These are phyloP conservation scores for Corvus moneduloides DNA, from an alignment of 2,113 vertebrate genomes.

Conservation along the genomic window DNA sequence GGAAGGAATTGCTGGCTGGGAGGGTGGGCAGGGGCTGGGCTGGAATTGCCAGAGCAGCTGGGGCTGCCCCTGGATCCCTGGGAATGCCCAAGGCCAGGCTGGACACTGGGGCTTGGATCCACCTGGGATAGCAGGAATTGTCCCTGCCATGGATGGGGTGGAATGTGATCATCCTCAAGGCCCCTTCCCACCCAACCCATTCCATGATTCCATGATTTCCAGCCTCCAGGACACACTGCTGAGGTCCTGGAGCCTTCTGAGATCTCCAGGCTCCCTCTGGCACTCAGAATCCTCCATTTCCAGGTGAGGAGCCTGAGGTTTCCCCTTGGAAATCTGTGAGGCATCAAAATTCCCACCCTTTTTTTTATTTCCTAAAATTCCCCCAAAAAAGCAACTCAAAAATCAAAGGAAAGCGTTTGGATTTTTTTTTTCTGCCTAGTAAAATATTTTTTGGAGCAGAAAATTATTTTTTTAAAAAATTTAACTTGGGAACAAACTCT, in stretches of 20 bases:
- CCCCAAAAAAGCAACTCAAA: neutral
- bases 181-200: neutral
- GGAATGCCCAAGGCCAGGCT: neutral
- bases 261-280: neutral
- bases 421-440: neutral
- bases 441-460: neutral
- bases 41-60: neutral
- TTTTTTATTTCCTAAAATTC: neutral
- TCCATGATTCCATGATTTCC: neutral
- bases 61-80: neutral
- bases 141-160: neutral
- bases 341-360: neutral
- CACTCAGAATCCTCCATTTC: neutral
- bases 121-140: neutral
- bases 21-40: too few species aligned
- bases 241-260: neutral
- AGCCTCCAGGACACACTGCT: neutral
- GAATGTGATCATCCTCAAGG: neutral
- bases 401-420: neutral
- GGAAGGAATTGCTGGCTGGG: too few species aligned
- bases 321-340: neutral
- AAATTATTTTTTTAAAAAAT: neutral
- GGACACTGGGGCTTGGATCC: too few species aligned
- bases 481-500: neutral
- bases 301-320: neutral